phyloP scores from a whole-genome alignment of 2,888 invertebrate genomes.

The Nomada goodeniana region DNA sequence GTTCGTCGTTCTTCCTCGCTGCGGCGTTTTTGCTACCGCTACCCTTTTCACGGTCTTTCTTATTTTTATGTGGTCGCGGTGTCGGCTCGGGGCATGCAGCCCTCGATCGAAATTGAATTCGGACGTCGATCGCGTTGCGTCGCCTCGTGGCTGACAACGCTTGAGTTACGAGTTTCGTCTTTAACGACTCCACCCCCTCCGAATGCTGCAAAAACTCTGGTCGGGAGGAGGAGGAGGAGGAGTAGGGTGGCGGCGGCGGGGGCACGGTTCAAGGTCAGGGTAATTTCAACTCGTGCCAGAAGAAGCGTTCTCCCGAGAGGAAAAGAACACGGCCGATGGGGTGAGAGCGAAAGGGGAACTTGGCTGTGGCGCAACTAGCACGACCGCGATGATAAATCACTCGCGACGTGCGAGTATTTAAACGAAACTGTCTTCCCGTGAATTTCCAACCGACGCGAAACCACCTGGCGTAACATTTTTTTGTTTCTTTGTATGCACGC shows the following conservation, averaged over 20 bases:
- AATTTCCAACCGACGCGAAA: slow-evolving; percentile 62
- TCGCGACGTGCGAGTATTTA: slow-evolving; percentile 74
- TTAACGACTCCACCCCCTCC: slow-evolving; percentile 1
- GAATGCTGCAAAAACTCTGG: neutral
- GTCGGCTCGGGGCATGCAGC: too few species aligned
- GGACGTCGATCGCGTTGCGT: neutral
- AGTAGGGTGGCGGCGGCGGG: too few species aligned
- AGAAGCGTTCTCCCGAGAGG: slow-evolving; percentile 27
- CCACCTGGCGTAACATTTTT: slow-evolving; percentile 35
- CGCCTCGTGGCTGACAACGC: neutral
- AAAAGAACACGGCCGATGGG: slow-evolving; percentile 41
- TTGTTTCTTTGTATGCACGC: neutral
- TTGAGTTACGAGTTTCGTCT: neutral
- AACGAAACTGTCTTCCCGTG: slow-evolving; percentile 72
- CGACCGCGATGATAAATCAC: slow-evolving; percentile 75
- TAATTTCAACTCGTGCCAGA: slow-evolving; percentile 62
- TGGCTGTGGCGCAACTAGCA: slow-evolving; percentile 61
- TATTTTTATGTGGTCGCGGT: neutral
- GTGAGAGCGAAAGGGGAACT: slow-evolving; percentile 52
- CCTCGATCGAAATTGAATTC: neutral
- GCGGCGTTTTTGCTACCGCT: too few species aligned
- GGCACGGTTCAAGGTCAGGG: slow-evolving; percentile 67
- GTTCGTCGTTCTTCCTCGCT: neutral
- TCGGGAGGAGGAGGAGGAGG: too few species aligned
- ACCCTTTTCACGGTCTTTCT: neutral